Conservation (phyloP, 2,797 vertebrate genomes). For the Galagoides demidoff region DNA sequence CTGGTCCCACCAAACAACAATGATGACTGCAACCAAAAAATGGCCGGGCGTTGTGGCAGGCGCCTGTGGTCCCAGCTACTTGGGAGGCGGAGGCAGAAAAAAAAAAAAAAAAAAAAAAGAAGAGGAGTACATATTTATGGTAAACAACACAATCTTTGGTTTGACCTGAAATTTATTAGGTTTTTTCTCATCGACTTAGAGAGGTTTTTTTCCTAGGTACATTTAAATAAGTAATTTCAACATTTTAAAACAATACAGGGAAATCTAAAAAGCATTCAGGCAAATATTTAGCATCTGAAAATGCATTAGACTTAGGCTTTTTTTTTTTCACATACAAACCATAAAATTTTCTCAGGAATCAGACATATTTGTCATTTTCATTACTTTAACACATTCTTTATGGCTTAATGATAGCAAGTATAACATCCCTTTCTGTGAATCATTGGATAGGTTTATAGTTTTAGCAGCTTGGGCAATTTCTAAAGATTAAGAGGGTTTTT, state of each 20-base stretch:
- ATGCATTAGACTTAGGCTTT: background rate
- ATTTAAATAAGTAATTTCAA: conserved; percentile 23
- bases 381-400: conserved; percentile 4
- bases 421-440: background rate
- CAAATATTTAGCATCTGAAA: conserved; percentile 32
- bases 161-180: background rate
- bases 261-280: background rate
- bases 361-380: background rate
- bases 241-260: background rate
- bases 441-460: background rate
- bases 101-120: no score
- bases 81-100: no score
- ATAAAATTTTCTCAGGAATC: background rate
- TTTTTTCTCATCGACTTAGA: background rate
- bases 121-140: background rate
- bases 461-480: background rate
- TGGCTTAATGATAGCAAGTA: background rate
- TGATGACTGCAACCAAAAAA: no score
- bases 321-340: background rate
- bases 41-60: no score
- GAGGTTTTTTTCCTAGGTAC: background rate
- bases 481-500: background rate
- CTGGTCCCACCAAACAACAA: no score
- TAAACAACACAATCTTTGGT: background rate
- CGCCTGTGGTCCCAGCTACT: no score